Base-by-base conservation (phyloP, 53 echinoderm and acorn worm species). In the Actinopyga echinites region DNA sequence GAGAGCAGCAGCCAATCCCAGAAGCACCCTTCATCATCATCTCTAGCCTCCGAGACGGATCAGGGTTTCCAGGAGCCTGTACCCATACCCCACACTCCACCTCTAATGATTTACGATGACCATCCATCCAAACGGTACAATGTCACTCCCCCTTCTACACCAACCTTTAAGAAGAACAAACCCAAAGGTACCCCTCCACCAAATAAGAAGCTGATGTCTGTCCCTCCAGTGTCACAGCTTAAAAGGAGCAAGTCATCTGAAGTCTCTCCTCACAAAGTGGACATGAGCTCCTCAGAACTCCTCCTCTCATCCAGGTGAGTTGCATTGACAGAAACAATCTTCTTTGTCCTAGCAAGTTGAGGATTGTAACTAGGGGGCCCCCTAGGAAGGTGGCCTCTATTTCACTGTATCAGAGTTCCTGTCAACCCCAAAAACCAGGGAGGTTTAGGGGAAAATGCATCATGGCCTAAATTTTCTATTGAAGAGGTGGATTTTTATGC, bases 101-200 rank as follows among this genome's bases (percentile, higher is more conserved):
- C 81, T 5, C 54, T 53, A 29, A 77, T 56, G 77, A 58, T 78
- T 11, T 57, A 30, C 30, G 92, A 92, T 32, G 53, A 78, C 31
- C 84, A 92, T 58, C 83, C 83, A 11, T 25, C 54, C 25, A 83
- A 86, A 43, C 29, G 83, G 6, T 92, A 86, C 64, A 92, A 85
- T 9, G 87, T 75, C 71, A 86, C 87, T 25, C 89, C 84, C 12
- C 89, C 86, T n/a, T 83, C 84, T 29, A 95, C 87, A 19, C 91
- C 89, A 40, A 85, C 91, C 71, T 56, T 79, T 40, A 91, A 91
- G 83, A 87, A 83, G 74, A 83, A 65, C 52, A 83, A 68, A 66
- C 55, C 84, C 44, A 93, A 85, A 63, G 95, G 95, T 30, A 93
- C 95, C 11, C 95, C 93, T 17, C 93, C 93, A 54, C 99, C 94